Evolutionary conservation across 2,113 vertebrate genomes (phyloP).

Genomic region (Cynopterus brachyotis): DNA sequence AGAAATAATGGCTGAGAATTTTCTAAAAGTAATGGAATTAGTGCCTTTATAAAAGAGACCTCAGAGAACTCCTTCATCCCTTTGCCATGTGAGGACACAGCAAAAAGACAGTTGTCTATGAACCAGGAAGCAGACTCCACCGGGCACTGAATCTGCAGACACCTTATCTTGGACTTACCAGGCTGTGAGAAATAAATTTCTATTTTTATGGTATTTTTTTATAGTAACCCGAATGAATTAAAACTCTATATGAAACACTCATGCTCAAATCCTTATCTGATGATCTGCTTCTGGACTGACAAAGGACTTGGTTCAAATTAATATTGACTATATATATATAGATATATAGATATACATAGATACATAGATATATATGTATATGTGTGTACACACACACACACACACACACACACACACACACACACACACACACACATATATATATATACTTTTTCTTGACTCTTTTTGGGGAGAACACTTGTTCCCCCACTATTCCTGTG

Average conservation of each 20-base stretch:
- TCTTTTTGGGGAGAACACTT: not conserved
- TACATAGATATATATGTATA: no score
- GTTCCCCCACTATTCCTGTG: not conserved
- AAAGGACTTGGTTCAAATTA: not conserved
- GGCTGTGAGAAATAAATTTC: not conserved
- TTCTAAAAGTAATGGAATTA: slow-evolving; percentile 9
- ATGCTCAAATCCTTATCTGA: not conserved
- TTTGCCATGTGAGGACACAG: not conserved
- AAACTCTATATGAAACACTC: not conserved
- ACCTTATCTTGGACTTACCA: not conserved
- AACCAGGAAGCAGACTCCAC: not conserved
- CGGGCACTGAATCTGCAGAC: not conserved
- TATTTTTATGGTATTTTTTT: not conserved
- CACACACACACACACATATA: no score
- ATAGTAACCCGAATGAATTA: not conserved
- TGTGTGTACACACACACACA: no score
- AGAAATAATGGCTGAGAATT: not conserved
- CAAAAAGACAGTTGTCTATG: not conserved
- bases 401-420: no score
- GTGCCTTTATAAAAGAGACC: not conserved
- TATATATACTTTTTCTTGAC: not conserved
- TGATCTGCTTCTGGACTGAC: not conserved
- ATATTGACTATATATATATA: not conserved
- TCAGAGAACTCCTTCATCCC: not conserved
- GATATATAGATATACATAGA: no score